Evolutionary conservation across 2,113 vertebrate species (phyloP).

Genomic region (Elgaria multicarinata): DNA sequence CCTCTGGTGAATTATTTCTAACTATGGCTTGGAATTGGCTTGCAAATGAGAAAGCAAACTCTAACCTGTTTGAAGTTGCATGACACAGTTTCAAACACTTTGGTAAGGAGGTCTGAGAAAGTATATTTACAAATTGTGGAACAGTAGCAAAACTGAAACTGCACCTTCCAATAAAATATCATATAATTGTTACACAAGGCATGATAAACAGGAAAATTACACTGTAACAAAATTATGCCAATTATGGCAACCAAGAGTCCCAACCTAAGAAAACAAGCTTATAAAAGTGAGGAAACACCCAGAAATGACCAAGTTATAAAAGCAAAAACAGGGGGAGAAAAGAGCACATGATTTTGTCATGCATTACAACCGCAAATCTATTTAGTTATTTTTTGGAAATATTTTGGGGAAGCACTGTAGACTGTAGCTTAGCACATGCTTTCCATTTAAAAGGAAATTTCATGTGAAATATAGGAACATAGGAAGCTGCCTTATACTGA

Average conservation of each 20-base stretch:
- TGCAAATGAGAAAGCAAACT: background rate
- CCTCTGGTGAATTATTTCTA: background rate
- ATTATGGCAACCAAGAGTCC: background rate
- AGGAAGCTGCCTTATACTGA: no score
- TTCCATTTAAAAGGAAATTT: no score
- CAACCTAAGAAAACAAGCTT: background rate
- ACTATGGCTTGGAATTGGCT: background rate
- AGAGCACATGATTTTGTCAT: background rate
- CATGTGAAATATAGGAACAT: no score
- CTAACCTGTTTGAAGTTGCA: background rate
- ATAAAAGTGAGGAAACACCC: background rate
- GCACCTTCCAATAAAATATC: background rate
- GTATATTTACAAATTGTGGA: background rate
- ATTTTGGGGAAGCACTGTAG: no score
- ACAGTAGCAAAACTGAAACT: background rate
- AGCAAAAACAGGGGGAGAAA: background rate
- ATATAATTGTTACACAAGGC: background rate
- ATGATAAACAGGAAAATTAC: conserved; percentile 13
- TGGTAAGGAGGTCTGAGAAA: background rate
- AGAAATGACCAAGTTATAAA: background rate
- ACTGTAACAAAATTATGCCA: background rate
- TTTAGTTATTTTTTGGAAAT: no score
- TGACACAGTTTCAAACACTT: background rate
- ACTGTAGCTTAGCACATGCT: no score
- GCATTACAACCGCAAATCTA: background rate